A percentile compares a stretch with the other conserved stretches of the same genome.
Evolutionary conservation across 2,113 vertebrate species (phyloP).

Genomic region (Orthonyx spaldingii): DNA sequence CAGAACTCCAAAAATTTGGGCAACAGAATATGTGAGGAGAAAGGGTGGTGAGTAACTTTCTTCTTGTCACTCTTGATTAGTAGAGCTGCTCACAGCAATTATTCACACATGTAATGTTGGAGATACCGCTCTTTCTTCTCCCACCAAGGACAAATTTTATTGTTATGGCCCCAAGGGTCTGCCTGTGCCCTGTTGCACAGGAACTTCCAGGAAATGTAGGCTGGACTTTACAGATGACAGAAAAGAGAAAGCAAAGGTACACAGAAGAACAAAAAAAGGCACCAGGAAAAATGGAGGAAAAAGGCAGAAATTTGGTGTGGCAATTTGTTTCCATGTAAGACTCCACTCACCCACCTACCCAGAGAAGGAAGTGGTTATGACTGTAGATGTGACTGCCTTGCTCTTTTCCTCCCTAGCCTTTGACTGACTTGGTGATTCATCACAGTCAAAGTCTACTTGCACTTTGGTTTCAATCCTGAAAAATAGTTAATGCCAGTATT

Average conservation of each 20-base stretch:
- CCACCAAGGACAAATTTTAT: not conserved
- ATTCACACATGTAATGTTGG: not conserved
- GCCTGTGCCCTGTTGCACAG: not conserved
- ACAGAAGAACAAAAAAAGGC: not conserved
- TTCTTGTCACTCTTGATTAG: not conserved
- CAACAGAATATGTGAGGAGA: not conserved
- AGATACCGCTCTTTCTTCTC: not conserved
- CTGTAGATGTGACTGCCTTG: not conserved
- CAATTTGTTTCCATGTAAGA: not conserved
- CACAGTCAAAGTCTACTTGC: not conserved
- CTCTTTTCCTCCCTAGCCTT: not conserved
- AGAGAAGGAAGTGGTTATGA: not conserved
- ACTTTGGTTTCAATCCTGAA: not conserved
- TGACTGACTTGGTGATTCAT: not conserved
- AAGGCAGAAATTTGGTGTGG: not conserved
- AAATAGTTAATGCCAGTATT: not conserved
- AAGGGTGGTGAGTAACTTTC: not conserved
- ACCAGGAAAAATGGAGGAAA: not conserved
- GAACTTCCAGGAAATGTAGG: not conserved
- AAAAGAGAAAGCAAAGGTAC: not conserved
- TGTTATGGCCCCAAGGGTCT: not conserved
- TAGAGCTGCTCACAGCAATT: not conserved
- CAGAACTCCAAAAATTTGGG: not conserved
- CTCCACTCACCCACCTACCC: too few species aligned
- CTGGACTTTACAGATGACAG: not conserved